Percentiles rank a stretch among this genome's conserved stretches.
Conservation (phyloP, 1,140 invertebrate species). For the Drosophila funebris region DNA sequence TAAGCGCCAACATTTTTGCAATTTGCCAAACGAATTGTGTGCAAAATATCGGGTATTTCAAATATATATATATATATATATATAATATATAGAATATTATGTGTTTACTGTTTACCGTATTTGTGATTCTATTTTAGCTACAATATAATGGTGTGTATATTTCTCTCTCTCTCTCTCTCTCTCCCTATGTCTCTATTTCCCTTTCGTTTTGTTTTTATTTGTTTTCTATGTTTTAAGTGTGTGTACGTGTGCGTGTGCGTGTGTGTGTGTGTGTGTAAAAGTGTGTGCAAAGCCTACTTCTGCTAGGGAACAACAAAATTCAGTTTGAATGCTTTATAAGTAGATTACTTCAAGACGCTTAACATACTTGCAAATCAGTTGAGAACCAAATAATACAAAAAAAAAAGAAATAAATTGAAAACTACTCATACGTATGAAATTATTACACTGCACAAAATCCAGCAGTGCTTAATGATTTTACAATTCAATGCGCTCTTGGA, state of each 20-base stretch:
- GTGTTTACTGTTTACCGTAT: constrained; percentile 7
- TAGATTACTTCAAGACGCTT: not conserved
- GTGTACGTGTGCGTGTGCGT: too few relatives aligned
- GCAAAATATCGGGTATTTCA: not conserved
- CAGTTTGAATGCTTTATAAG: not conserved
- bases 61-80: not conserved
- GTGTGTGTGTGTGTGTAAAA: not conserved
- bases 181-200: not conserved
- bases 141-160: not conserved
- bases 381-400: not conserved
- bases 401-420: too few relatives aligned
- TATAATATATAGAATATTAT: too few relatives aligned
- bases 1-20: constrained; percentile 21
- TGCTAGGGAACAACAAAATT: not conserved
- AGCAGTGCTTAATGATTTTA: too few relatives aligned
- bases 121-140: constrained; percentile 4
- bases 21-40: not conserved
- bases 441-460: not conserved
- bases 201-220: not conserved
- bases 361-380: not conserved
- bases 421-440: not conserved
- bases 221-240: too few relatives aligned
- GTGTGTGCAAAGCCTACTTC: not conserved
- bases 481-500: too few relatives aligned
- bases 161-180: not conserved